Base-by-base conservation (phyloP, 2,113 vertebrate species). In the Aspiorhynchus laticeps region DNA sequence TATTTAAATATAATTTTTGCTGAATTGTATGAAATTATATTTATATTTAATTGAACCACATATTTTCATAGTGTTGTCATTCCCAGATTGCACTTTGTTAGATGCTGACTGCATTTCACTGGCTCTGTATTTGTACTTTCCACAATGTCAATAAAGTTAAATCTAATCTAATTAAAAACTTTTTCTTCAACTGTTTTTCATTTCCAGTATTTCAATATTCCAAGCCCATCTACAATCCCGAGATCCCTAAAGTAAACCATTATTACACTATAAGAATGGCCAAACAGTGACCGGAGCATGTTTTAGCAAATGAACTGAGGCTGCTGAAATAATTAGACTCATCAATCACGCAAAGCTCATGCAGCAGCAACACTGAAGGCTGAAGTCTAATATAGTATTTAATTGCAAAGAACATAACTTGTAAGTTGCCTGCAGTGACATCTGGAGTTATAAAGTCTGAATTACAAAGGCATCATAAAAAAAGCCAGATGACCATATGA, bases 371-470 rank as follows among this genome's bases (percentile, higher is more conserved):
- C 21, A 84, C 26, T 36, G 48, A 56, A 61, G 11, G 65, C 43
- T 31, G 15, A 84, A 75, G 21, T 77, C 48, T 81, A 48, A 79
- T 51, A 33, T 75, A 48, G 43, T 5, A 33, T 78, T 87, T 63
- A 51, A 84, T 84, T 83, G 67, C 65, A 80, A 4, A 79, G 31
- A 33, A 80, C 4, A 12, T 87, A n/a, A 65, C 41, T 67, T 67
- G 61, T 63, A 38, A 69, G 51, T 61, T 92, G 92, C 65, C 92
- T 91, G 85, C 91, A 85, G 91, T 92, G 93, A 91, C 93, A 93
- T 90, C 94, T 94, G 87, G 91, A 84, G 94, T 91, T 28, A 3
- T 9, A 69, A 77, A 2, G 7, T 84, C 12, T 0, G 73, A 90
- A 91, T 71, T 90, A 71, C 78, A 90, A 71, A 61, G 43, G 74